Evolutionary conservation across 2,888 invertebrate genomes (phyloP), one percentile per base, ranked within the genome.

Genomic region (Salticus scenicus): DNA sequence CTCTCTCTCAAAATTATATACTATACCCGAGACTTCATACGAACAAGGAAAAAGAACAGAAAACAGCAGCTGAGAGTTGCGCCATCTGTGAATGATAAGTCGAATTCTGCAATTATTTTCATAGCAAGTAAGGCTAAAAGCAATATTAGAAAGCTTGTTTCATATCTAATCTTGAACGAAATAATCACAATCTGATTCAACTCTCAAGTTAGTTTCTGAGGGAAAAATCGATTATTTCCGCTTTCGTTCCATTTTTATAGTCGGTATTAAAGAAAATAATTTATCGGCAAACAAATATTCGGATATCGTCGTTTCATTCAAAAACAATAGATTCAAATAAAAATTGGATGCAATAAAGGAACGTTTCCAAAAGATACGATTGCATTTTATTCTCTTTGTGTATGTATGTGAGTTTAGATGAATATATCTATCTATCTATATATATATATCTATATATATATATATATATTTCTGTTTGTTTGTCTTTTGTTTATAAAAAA

Each of bases 31-130:
- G n/a, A 57, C 57, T 57, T 57, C 57, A 24, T 5, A 24, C 57
- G 17, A 17, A n/a, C 37, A 47, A n/a, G 24, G 14, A 12, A n/a
- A 1, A 5, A 12, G 37, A 8, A 37, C 37, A 47, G 47, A 7
- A 37, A 37, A 10, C 7, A 37, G 10, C 10, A 47, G 47, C 12
- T 47, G n/a, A 47, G 17, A 47, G 47, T 14, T 24, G 57, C 57
- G 57, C 57, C 57, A 57, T 57, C 57, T 57, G 57, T 57, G 57
- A 57, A 57, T 24, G 57, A 57, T 57, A 24, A 57, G 47, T 24
- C 20, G 57, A 4, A 24, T 57, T 24, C 24, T 20, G 24, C 57
- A 57, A 57, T 57, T 24, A 57, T 57, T 57, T 57, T 57, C 57
- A 24, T 17, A 57, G 24, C 57, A 57, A 57, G 17, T 24, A 57